Evolutionary conservation across 2,888 invertebrate species (phyloP).

Genomic region (Philhelius pedissequus): DNA sequence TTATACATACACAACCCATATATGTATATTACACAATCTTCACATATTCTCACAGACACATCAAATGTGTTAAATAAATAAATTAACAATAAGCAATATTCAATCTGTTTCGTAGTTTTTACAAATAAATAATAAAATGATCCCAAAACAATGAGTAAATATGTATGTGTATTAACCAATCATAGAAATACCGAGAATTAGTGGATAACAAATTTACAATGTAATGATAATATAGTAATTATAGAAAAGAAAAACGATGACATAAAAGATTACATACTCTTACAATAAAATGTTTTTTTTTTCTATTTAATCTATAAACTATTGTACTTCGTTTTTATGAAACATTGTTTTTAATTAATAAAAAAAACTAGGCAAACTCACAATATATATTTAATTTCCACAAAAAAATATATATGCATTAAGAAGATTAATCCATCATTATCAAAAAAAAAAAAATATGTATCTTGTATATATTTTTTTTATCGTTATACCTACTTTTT

Average conservation of each 20-base stretch:
- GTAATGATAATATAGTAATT: neutral
- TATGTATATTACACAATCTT: too few relatives aligned
- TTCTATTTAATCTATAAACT: too few relatives aligned
- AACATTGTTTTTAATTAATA: neutral
- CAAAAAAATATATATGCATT: neutral
- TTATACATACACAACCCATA: too few relatives aligned
- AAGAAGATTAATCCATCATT: neutral
- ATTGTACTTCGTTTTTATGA: neutral
- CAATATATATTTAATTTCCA: neutral
- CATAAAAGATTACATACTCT: too few relatives aligned
- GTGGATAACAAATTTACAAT: neutral
- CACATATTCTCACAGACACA: too few relatives aligned
- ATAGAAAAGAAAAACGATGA: neutral
- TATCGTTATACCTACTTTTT: slow-evolving; percentile 27
- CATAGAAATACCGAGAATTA: neutral
- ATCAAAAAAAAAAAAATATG: slow-evolving; percentile 6
- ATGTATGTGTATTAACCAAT: neutral
- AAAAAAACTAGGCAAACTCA: neutral
- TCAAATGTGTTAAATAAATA: too few relatives aligned
- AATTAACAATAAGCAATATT: too few relatives aligned
- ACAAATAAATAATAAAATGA: neutral
- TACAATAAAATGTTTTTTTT: too few relatives aligned
- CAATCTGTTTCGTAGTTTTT: neutral
- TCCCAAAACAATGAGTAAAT: neutral
- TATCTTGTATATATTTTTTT: slow-evolving; percentile 15